Evolutionary conservation across 2,888 invertebrate genomes (phyloP).

Genomic region (Xanthia togata): DNA sequence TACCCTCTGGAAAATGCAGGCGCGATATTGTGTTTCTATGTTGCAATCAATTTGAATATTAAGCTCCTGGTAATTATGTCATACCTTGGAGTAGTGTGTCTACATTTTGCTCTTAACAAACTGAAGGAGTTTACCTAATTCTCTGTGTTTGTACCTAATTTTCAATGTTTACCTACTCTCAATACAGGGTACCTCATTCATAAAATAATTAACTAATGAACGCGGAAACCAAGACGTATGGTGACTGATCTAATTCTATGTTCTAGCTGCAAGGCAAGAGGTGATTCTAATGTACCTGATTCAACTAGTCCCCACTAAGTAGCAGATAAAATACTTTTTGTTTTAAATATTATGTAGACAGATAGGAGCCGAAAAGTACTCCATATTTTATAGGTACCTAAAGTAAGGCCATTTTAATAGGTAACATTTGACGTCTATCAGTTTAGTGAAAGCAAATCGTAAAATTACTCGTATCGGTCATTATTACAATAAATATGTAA

Average conservation of each 20-base stretch:
- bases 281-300: too few relatives aligned
- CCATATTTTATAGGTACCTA: background rate
- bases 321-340: background rate
- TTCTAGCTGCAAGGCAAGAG: background rate
- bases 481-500: too few relatives aligned
- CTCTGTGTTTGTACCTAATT: background rate
- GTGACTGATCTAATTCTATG: background rate
- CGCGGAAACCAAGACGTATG: too few relatives aligned
- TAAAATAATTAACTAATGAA: background rate
- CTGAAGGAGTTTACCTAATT: background rate
- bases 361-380: background rate
- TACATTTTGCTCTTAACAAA: constrained; percentile 18
- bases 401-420: too few relatives aligned
- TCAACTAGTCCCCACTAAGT: background rate
- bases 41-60: background rate
- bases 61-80: constrained; percentile 8
- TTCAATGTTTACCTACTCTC: background rate
- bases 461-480: too few relatives aligned
- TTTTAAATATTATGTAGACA: background rate
- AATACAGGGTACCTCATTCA: background rate
- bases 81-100: background rate
- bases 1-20: background rate
- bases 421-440: too few relatives aligned
- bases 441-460: too few relatives aligned
- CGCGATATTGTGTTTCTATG: too few relatives aligned